Evolutionary conservation across 2,797 vertebrate genomes (phyloP), one percentile per base, ranked within the genome.

Genomic region (Hafferia zeledoni): DNA sequence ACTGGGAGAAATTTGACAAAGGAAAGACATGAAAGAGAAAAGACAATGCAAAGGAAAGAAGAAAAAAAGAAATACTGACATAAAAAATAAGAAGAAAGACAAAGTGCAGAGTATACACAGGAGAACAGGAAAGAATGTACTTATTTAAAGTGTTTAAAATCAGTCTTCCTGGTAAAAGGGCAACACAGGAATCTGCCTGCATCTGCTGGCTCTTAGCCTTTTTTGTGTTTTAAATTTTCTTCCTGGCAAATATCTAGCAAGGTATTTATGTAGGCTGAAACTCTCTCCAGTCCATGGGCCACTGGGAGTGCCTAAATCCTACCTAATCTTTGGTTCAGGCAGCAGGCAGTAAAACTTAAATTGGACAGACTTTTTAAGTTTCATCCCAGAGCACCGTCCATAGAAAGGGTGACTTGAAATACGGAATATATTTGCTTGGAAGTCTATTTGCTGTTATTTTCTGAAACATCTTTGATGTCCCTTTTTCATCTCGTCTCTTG

Each of bases 141-240:
- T 77, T 92, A 83, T 93, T 93, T 85, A 17, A 87, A 81, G 72
- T 87, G 61, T 89, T 96, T 85, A 77, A 89, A 90, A 83, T 80
- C 41, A 77, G 41, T 67, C 72, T 96, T 93, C 87, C 68, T 64
- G 68, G 56, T 93, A 75, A 83, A 94, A 93, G 53, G 49, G 43
- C 69, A 93, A 81, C 76, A 77, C 44, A 88, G 72, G 47, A 91
- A 86, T 91, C 5, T 2, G 69, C 74, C 69, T 81, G 76, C 46
- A 75, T 65, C 61, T 78, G 30, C 46, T 93, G 46, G 30, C 49
- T 96, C n/a, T 90, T 90, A 50, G 2, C 9, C 6, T 2, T 49
- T 59, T 74, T 74, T 61, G 13, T 33, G 64, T 94, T 87, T 87
- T 81, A 85, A 33, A 4, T 91, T 91, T 87, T 89, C 65, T 78